Evolutionary conservation across 2,888 invertebrate species (phyloP), one percentile per base, ranked within the genome.

Genomic region (Leptinotarsa tumamoca): DNA sequence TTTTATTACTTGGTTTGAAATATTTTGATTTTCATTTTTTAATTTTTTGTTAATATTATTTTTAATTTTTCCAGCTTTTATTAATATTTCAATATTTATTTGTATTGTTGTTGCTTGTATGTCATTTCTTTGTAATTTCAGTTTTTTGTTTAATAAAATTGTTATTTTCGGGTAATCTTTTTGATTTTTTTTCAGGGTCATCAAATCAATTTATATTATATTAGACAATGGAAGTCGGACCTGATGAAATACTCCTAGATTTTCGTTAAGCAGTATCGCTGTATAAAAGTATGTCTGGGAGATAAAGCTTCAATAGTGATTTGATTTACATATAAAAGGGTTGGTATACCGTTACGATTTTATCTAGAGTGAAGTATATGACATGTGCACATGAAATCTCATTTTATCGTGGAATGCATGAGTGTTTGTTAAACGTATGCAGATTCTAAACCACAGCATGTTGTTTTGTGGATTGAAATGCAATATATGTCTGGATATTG

Each of bases 241-340:
- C 21, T 21, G 21, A 21, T 21, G 21, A 21, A 21, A 21, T 21
- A 14, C 52, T 4, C n/a, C n/a, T 33, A n/a, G 43, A 23, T 23
- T 61, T 43, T 15, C 43, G 17, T n/a, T 18, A 21, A 21, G 49
- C 21, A 56, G 43, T 70, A 58, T 49, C 49, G 15, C 70, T 17
- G 10, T 50, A 33, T 33, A 4, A 58, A 21, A 70, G 58, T 61
- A 61, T 17, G 27, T 58, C 58, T 77, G 52, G 56, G 71, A 74
- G 80, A 81, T 80, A 80, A 79, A 78, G 75, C 76, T 73, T 63
- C 52, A 75, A 80, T 75, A 76, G 76, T 75, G 78, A 78, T 79
- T 73, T 71, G 74, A 80, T 82, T 82, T 80, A 79, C 81, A 82
- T 80, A 79, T 75, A 79, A 80, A 81, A 80, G 80, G 79, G 68